A percentile compares a stretch with the other conserved stretches of the same genome.
phyloP scores from a whole-genome alignment of 2,888 invertebrate genomes.

The Tinea trinotella region DNA sequence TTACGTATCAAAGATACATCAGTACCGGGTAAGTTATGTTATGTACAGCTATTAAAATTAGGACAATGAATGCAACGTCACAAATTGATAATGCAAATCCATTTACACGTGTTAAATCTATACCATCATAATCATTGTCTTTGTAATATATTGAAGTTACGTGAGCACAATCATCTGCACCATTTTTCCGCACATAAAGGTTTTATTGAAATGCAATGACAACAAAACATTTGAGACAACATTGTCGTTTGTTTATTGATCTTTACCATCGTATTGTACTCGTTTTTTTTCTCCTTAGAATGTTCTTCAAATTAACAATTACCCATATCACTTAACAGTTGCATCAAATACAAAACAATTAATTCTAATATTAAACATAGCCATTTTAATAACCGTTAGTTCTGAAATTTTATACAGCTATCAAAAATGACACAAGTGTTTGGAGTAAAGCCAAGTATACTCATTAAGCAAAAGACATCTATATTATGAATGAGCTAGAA shows the following conservation, averaged over 20 bases:
- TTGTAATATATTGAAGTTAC: neutral
- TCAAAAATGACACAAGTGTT: neutral
- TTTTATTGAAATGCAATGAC: neutral
- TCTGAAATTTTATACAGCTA: neutral
- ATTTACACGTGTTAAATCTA: neutral
- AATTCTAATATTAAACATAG: no score
- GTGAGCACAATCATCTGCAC: neutral
- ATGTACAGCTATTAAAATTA: neutral
- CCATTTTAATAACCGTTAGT: no score
- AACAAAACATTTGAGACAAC: constrained; percentile 6
- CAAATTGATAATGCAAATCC: neutral
- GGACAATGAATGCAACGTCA: neutral
- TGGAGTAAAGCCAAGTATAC: constrained; percentile 2
- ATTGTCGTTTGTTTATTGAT: neutral
- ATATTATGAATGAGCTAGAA: constrained; percentile 16
- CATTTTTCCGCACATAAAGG: neutral
- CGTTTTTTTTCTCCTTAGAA: neutral
- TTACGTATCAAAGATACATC: no score
- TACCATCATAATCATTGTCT: neutral
- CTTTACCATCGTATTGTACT: neutral
- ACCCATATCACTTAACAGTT: no score
- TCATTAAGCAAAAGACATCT: constrained; percentile 11
- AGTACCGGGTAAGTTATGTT: no score
- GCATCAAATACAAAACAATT: no score
- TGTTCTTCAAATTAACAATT: no score